Conservation (phyloP, 2,888 invertebrate species). For the Teleiodes luculella region DNA sequence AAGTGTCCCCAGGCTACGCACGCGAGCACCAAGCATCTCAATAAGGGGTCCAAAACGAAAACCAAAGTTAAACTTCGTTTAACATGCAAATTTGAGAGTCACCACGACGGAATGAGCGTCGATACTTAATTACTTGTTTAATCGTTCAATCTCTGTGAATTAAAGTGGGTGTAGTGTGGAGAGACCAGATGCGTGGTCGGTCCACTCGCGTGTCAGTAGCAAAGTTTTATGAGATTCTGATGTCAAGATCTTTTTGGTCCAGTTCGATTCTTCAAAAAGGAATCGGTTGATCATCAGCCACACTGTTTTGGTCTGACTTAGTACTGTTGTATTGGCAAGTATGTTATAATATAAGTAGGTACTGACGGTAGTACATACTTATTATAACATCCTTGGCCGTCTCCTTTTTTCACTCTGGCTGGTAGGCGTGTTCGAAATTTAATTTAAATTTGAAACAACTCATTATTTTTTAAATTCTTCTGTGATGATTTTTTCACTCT, state of each 20-base stretch:
- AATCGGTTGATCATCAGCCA: slow-evolving; percentile 5
- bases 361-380: no score
- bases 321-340: no score
- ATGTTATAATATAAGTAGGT: no score
- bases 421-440: no score
- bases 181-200: slow-evolving; percentile 9
- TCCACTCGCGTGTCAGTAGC: slow-evolving; percentile 30
- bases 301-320: no score
- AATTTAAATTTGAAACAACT: no score
- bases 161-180: slow-evolving; percentile 50
- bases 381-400: no score
- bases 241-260: slow-evolving; percentile 14
- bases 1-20: slow-evolving; percentile 57
- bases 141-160: slow-evolving; percentile 69
- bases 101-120: slow-evolving; percentile 74
- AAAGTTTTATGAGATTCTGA: slow-evolving; percentile 25
- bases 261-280: slow-evolving; percentile 5
- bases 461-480: no score
- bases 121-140: slow-evolving; percentile 77
- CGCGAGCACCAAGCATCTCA: slow-evolving; percentile 66
- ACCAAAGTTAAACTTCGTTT: slow-evolving; percentile 73
- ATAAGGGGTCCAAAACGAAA: slow-evolving; percentile 72
- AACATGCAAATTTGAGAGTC: slow-evolving; percentile 79
- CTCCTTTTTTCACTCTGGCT: no score
- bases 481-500: no score